phyloP scores from a whole-genome alignment of 2,113 vertebrate species.

The Dasyurus viverrinus region DNA sequence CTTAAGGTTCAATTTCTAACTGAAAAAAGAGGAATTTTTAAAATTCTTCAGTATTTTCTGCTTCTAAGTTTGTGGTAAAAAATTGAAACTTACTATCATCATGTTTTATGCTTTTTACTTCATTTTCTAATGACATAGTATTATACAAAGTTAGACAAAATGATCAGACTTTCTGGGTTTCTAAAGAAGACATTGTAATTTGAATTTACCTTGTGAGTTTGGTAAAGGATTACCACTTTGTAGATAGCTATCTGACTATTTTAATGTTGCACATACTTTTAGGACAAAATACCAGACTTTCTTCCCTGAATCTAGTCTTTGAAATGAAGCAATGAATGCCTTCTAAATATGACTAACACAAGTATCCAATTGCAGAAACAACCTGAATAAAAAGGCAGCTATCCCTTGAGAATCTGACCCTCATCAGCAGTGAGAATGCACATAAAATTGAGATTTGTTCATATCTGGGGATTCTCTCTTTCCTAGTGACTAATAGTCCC shows the following conservation, averaged over 20 bases:
- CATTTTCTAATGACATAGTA: neutral
- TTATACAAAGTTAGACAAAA: constrained; percentile 49
- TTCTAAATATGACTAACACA: constrained; percentile 1
- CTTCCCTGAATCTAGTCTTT: constrained; percentile 29
- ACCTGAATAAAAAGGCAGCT: neutral
- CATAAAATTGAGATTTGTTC: constrained; percentile 46
- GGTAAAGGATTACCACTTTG: neutral
- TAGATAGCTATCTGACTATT: constrained; percentile 7
- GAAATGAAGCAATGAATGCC: neutral
- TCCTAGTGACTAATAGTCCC: constrained; percentile 1
- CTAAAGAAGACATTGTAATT: neutral
- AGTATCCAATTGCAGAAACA: neutral
- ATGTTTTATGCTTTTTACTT: neutral
- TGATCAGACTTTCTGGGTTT: neutral
- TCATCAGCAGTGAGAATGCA: constrained; percentile 20
- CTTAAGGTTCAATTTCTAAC: constrained; percentile 16
- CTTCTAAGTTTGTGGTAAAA: constrained; percentile 32
- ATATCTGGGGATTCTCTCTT: constrained; percentile 44
- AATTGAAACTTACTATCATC: constrained; percentile 13
- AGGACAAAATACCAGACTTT: constrained; percentile 34
- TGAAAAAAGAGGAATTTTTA: constrained; percentile 14
- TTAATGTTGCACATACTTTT: constrained; percentile 22
- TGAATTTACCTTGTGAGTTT: constrained; percentile 40
- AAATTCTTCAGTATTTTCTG: constrained; percentile 22
- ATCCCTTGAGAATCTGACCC: constrained; percentile 35